Conservation (phyloP, 2,113 vertebrate genomes). For the Hippocampus mohnikei region DNA sequence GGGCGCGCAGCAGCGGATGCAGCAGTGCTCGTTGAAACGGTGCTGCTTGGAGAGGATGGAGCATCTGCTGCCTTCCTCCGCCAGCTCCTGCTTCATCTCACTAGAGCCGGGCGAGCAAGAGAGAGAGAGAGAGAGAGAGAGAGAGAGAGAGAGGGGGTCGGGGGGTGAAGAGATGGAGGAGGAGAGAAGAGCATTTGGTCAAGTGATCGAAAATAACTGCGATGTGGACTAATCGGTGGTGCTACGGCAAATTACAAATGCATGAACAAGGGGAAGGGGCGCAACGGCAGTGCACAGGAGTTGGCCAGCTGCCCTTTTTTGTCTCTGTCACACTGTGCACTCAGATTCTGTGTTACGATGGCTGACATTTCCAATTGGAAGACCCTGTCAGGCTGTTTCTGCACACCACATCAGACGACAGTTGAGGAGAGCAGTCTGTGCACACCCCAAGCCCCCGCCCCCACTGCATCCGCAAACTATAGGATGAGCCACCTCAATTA, state of each 20-base stretch:
- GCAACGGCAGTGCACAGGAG: not conserved
- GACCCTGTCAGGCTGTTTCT: constrained; percentile 44
- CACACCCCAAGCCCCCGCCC: not conserved
- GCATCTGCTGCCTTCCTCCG: constrained; percentile 91
- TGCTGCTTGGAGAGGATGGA: constrained; percentile 89
- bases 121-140: constrained; percentile 12
- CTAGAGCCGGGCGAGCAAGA: constrained; percentile 64
- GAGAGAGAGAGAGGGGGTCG: constrained; percentile 8
- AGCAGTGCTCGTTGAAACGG: constrained; percentile 92
- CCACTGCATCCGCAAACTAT: not conserved
- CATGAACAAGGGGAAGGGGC: constrained; percentile 3
- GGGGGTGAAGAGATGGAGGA: constrained; percentile 29
- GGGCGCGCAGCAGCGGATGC: constrained; percentile 92
- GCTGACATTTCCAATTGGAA: constrained; percentile 57
- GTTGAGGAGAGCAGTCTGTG: constrained; percentile 12
- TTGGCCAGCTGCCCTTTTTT: not conserved
- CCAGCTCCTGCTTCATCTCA: constrained; percentile 94
- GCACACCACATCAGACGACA: constrained; percentile 28
- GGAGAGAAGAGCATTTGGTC: constrained; percentile 48
- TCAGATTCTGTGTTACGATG: constrained; percentile 46
- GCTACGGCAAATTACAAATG: constrained; percentile 42
- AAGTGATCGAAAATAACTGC: constrained; percentile 41
- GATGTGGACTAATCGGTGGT: constrained; percentile 53
- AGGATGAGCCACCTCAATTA: constrained; percentile 2
- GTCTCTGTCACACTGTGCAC: not conserved